phyloP scores from a whole-genome alignment of 2,888 invertebrate species.

The Boloria euphrosyne region DNA sequence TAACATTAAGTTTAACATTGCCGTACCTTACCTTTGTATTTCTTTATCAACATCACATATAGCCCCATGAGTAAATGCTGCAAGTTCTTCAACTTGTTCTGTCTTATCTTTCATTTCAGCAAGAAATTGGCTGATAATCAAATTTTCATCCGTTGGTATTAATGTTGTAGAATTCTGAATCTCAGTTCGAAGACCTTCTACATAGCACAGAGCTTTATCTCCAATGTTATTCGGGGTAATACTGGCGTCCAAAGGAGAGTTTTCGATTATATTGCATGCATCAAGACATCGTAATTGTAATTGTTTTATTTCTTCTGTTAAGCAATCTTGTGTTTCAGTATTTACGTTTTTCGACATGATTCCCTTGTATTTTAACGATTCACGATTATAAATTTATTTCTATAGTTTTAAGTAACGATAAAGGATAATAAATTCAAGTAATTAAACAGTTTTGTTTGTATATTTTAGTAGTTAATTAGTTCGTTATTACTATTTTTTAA shows the following conservation, averaged over 20 bases:
- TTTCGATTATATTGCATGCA: constrained; percentile 58
- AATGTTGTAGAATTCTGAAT: constrained; percentile 57
- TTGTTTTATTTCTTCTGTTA: constrained; percentile 60
- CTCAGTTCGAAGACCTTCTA: constrained; percentile 59
- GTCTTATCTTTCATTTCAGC: constrained; percentile 62
- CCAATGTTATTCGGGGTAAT: constrained; percentile 50
- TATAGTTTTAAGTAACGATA: too few relatives aligned
- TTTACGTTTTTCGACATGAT: constrained; percentile 58
- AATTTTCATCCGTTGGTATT: constrained; percentile 59
- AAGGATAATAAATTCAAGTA: too few relatives aligned
- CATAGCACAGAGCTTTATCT: constrained; percentile 55
- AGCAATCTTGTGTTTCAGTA: constrained; percentile 50
- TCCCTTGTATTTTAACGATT: constrained; percentile 13
- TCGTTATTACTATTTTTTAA: too few relatives aligned
- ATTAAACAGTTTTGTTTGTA: too few relatives aligned
- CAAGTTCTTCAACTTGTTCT: constrained; percentile 58
- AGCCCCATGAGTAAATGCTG: constrained; percentile 61
- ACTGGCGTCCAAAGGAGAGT: constrained; percentile 51
- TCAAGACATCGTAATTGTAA: constrained; percentile 58
- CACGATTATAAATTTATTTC: neutral
- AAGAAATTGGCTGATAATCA: constrained; percentile 62
- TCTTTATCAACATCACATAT: constrained; percentile 63
- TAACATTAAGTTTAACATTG: too few relatives aligned
- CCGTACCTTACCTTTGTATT: constrained; percentile 54
- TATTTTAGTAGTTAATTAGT: too few relatives aligned